Conservation (phyloP, 2,888 invertebrate species). For the Thalpophila matura region DNA sequence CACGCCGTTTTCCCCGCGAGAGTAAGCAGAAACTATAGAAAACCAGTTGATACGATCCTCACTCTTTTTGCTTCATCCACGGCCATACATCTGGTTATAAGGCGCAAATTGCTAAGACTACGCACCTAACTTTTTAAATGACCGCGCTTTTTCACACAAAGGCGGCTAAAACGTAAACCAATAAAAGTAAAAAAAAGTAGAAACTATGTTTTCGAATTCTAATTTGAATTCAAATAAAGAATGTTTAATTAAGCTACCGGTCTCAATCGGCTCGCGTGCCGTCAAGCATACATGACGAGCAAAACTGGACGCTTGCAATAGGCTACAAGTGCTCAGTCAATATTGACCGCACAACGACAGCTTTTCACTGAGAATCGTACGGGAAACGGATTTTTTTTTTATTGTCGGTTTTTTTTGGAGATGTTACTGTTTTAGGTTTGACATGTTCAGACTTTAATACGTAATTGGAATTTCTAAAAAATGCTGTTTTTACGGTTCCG, state of each 20-base stretch:
- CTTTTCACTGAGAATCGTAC: constrained; percentile 59
- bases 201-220: constrained; percentile 52
- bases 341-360: constrained; percentile 53
- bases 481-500: neutral
- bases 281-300: constrained; percentile 63
- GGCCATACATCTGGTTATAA: too few relatives aligned
- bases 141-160: too few relatives aligned
- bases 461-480: neutral
- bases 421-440: constrained; percentile 50
- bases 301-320: constrained; percentile 51
- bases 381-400: constrained; percentile 55
- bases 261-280: constrained; percentile 70
- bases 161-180: constrained; percentile 33
- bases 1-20: too few relatives aligned
- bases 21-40: too few relatives aligned
- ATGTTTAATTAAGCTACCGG: constrained; percentile 64
- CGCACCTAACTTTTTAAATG: too few relatives aligned
- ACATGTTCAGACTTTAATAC: neutral
- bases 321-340: constrained; percentile 63
- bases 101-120: too few relatives aligned
- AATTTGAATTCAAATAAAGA: constrained; percentile 60
- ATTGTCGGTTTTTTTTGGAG: constrained; percentile 44
- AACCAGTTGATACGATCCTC: too few relatives aligned
- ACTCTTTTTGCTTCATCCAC: too few relatives aligned
- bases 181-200: constrained; percentile 23